phyloP scores from a whole-genome alignment of 1,140 invertebrate species.

The Macrobrachium rosenbergii region DNA sequence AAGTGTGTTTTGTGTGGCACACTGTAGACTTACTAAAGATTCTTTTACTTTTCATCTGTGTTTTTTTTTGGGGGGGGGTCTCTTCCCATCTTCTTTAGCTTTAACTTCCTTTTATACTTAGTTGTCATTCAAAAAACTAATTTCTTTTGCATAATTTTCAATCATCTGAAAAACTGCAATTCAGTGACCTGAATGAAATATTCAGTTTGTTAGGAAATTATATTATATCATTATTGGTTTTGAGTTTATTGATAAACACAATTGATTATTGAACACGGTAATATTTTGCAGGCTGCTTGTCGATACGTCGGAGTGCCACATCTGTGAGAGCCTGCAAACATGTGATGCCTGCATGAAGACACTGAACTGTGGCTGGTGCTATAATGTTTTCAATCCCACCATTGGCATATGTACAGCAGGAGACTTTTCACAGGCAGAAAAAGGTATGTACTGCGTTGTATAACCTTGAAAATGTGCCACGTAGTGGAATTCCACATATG shows the following conservation, averaged over 20 bases:
- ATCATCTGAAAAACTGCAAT: too few species aligned
- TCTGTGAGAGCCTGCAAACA: conserved; percentile 82
- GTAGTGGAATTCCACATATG: too few species aligned
- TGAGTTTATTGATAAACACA: neutral
- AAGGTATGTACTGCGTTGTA: conserved; percentile 52
- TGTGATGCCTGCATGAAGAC: conserved; percentile 86
- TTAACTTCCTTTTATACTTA: too few species aligned
- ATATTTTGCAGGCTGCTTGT: conserved; percentile 27
- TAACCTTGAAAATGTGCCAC: too few species aligned
- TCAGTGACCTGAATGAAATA: too few species aligned
- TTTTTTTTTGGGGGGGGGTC: too few species aligned
- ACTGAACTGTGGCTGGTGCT: conserved; percentile 95
- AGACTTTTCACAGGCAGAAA: conserved; percentile 71
- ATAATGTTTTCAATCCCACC: conserved; percentile 87
- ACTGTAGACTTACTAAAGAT: too few species aligned
- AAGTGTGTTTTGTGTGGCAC: too few species aligned
- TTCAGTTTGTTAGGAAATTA: neutral
- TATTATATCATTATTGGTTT: too few species aligned
- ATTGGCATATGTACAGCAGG: conserved; percentile 77
- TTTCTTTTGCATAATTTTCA: too few species aligned
- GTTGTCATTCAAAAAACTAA: too few species aligned
- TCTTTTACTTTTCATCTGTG: too few species aligned
- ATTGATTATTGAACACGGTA: neutral
- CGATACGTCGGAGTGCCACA: conserved; percentile 78
- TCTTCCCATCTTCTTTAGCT: neutral